Conservation (phyloP, 1,140 invertebrate species). For the Batillaria attramentaria region DNA sequence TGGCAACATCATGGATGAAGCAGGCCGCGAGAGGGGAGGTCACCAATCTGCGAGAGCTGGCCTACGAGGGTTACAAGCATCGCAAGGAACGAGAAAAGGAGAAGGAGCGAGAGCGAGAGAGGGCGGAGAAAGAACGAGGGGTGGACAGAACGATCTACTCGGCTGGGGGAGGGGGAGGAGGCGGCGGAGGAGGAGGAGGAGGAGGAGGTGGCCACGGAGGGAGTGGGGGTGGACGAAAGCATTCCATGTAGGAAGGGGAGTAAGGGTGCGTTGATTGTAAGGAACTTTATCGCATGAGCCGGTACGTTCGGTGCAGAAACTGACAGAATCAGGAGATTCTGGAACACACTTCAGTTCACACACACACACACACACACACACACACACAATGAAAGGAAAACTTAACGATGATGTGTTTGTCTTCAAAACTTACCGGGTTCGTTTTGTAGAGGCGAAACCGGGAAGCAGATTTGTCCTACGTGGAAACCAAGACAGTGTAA, state of each 20-base stretch:
- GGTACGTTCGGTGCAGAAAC: too few species aligned
- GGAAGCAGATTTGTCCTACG: too few species aligned
- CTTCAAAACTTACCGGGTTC: too few species aligned
- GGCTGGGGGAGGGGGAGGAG: background rate
- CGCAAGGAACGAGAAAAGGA: conserved; percentile 20
- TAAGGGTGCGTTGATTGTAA: too few species aligned
- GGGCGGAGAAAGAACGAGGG: background rate
- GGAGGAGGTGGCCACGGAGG: background rate
- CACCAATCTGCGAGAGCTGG: conserved; percentile 9
- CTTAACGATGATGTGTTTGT: too few species aligned
- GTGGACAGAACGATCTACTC: background rate
- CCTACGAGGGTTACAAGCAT: conserved; percentile 9
- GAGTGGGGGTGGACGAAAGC: background rate
- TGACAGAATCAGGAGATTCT: too few species aligned
- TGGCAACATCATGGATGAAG: conserved; percentile 55
- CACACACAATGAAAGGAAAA: too few species aligned
- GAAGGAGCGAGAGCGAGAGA: conserved; percentile 19
- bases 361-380: too few species aligned
- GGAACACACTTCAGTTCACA: too few species aligned
- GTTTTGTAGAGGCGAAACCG: too few species aligned
- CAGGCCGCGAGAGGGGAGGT: conserved; percentile 37
- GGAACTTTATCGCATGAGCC: too few species aligned
- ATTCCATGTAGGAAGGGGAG: background rate
- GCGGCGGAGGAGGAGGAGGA: conserved; percentile 10
- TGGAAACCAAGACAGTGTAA: too few species aligned